phyloP scores from a whole-genome alignment of 2,113 vertebrate species.

The Eidolon helvum region DNA sequence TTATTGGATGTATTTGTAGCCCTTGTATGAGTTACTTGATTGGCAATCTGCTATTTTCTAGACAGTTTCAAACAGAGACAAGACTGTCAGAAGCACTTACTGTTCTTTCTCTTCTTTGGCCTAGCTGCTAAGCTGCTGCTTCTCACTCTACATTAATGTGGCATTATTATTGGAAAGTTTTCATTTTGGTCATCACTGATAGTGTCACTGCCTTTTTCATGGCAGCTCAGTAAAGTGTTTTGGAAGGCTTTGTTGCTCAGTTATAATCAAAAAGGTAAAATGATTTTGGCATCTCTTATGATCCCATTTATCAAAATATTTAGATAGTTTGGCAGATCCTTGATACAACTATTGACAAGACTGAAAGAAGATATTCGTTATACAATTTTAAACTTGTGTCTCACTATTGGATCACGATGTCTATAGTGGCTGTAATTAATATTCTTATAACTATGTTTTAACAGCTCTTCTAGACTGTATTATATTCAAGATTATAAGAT shows the following conservation, averaged over 20 bases:
- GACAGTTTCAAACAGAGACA: slow-evolving; percentile 16
- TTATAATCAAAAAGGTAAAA: background rate
- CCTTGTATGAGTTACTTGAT: background rate
- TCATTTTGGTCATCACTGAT: background rate
- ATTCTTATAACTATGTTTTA: background rate
- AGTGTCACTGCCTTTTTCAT: background rate
- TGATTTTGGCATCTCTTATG: background rate
- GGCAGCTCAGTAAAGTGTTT: too few relatives aligned
- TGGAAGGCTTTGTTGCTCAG: background rate
- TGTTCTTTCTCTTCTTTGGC: background rate
- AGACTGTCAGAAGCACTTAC: slow-evolving; percentile 35
- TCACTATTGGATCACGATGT: background rate
- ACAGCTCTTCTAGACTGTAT: background rate
- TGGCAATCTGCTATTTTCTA: background rate
- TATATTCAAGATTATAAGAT: background rate
- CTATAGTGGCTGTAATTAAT: background rate
- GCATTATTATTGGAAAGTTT: background rate
- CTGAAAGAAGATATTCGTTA: background rate
- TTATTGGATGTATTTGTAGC: background rate
- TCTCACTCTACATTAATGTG: background rate
- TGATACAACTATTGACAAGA: background rate
- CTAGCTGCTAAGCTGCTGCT: background rate
- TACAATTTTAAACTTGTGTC: background rate
- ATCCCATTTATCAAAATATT: background rate
- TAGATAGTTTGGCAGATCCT: background rate